These are phyloP conservation scores for Rhineura floridana DNA, from an alignment of 2,113 vertebrate species.

Conservation along the genomic window DNA sequence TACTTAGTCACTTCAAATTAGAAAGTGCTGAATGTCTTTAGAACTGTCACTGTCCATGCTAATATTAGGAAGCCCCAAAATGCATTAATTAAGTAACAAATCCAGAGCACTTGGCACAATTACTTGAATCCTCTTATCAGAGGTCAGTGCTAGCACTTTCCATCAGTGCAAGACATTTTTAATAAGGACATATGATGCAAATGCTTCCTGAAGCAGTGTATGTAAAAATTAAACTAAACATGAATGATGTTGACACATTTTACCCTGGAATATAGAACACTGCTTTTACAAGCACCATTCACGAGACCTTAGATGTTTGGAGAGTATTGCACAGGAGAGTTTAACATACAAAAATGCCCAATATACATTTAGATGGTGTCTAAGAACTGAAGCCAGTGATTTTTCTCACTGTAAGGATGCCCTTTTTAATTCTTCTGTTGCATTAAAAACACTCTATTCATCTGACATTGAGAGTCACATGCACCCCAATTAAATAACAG, in stretches of 20 bases:
- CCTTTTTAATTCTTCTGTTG: background rate
- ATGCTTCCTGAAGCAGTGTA: background rate
- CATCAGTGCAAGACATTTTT: background rate
- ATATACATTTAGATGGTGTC: background rate
- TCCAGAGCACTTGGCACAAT: background rate
- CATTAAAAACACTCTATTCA: background rate
- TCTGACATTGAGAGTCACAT: background rate
- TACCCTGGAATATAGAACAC: background rate
- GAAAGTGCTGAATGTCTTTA: background rate
- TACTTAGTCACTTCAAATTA: constrained; percentile 23
- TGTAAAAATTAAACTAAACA: background rate
- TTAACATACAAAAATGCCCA: background rate
- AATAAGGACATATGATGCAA: background rate
- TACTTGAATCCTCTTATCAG: constrained; percentile 20
- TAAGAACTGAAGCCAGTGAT: background rate
- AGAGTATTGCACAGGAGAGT: background rate
- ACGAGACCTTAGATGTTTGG: background rate
- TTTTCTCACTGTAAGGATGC: background rate
- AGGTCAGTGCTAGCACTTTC: background rate
- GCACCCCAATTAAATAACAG: background rate
- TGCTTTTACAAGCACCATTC: background rate
- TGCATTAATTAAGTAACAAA: constrained; percentile 29
- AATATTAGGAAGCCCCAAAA: constrained; percentile 14
- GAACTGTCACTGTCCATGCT: background rate
- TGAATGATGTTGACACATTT: background rate